A percentile compares a stretch with the other conserved stretches of the same genome.
phyloP scores from a whole-genome alignment of 2,888 invertebrate genomes.

The Cephus sareptanus region DNA sequence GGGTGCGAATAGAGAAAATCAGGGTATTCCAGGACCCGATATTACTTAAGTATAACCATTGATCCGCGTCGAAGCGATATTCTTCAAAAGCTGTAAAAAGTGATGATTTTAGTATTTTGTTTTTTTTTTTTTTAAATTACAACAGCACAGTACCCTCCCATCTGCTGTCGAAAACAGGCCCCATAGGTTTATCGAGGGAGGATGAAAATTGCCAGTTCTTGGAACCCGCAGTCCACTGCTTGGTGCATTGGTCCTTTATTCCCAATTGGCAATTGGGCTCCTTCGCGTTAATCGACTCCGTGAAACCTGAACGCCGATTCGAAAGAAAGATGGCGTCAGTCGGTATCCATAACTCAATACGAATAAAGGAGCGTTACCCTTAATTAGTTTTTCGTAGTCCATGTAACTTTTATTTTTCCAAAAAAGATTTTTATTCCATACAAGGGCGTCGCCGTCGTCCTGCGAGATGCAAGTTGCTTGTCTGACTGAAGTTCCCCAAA shows the following conservation, averaged over 20 bases:
- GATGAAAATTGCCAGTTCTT: conserved; percentile 33
- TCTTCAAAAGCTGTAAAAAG: neutral
- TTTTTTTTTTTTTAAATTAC: no score
- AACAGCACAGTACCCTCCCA: conserved; percentile 50
- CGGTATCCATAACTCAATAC: no score
- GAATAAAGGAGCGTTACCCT: neutral
- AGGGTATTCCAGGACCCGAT: neutral
- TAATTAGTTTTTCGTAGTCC: neutral
- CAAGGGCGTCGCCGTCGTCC: conserved; percentile 31
- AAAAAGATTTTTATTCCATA: conserved; percentile 39
- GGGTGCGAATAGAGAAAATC: conserved; percentile 41
- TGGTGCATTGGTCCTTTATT: conserved; percentile 11
- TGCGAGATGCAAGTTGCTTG: conserved; percentile 34
- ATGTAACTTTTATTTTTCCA: neutral
- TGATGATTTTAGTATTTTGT: no score
- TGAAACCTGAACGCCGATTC: neutral
- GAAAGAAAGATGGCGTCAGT: no score
- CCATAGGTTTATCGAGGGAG: conserved; percentile 32
- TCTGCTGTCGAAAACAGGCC: conserved; percentile 44
- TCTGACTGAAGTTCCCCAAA: no score
- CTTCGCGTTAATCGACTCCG: no score
- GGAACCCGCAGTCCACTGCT: conserved; percentile 12
- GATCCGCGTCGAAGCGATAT: neutral
- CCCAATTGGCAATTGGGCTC: no score
- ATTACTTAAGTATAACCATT: no score